Base-by-base conservation (phyloP, 2,888 invertebrate species). In the Cremastinae sp. region DNA sequence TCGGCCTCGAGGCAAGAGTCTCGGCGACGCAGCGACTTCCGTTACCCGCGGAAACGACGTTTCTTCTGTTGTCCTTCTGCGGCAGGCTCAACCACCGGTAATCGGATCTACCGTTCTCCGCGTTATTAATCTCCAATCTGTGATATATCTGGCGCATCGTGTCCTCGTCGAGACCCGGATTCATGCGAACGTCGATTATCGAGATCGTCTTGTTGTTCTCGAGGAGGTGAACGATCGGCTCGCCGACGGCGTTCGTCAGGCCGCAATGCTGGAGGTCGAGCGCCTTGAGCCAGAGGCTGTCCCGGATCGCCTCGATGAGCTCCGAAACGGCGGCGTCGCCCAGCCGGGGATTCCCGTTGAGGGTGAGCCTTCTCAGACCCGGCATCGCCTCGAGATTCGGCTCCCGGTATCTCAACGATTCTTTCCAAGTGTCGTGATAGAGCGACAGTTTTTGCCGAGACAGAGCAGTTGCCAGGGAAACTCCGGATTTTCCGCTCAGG, bases 271-370 rank as follows among this genome's bases (percentile, higher is more conserved):
- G 95, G 84, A 95, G 89, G 84, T 96, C 96, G 62, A 96, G 84
- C 0, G 94, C 96, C 90, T 95, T 95, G 18, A 96, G 92, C 96
- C 96, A 96, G 59, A 95, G 91, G 86, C 95, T 96, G 84, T 96
- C 96, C 58, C 93, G 92, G 3, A 96, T 90, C 14, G 94, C 93
- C 41, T 95, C 93, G 0, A 94, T 89, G 38, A 96, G 92, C 16
- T 91, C 85, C 88, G 34, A 87, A 0, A 93, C 90, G 0, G 95
- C 96, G 0, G 90, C 90, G 85, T 96, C 95, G 0, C 93, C 93
- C 10, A 96, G 89, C 74, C 91, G 91, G 0, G 93, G 92, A 89
- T 96, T 96, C 38, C 92, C 92, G 82, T 95, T 95, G 16, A 96
- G 84, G 0, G 93, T 92, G 73, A 96, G 91, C 45, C 94, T 91